Base-by-base conservation (phyloP, 2,113 vertebrate genomes). In the Isurus oxyrinchus region DNA sequence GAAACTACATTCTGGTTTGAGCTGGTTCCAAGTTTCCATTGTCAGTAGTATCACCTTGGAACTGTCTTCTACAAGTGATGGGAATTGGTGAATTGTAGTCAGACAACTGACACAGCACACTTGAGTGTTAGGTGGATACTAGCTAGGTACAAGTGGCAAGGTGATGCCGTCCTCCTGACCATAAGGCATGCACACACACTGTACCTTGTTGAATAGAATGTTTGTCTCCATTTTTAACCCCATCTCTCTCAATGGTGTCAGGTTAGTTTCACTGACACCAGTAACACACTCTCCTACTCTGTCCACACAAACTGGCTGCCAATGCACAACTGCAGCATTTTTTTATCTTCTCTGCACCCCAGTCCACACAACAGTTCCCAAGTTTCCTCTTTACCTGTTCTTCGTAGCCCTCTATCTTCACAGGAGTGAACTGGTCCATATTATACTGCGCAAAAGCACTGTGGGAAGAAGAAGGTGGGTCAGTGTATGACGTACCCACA, bases 401-500 rank as follows among this genome's bases (percentile, higher is more conserved):
- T 69, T 99, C 99, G 96, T 98, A 98, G 67, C 98, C 99, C 96
- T 99, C 98, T 97, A 99, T 98, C 98, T 99, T 99, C 97, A 98
- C 98, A 0, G 98, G 98, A 5, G 98, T 99, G 98, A 99, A 99
- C 97, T 99, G 99, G 97, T 99, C 99, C 99, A 99, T 99, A 97
- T 99, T 99, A 97, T 99, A 99, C 97, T 99, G 99, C 97, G 99
- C 99, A 98, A 99, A 99, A 13, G 99, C 99, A 97, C 99, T 99
- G 97, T 96, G 88, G 96, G 69, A 96, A 96, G 96, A 96, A 96
- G 96, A 16, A 49, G 31, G 57, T 27, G n/a, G 2, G 27, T 96
- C 57, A 69, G 2, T 91, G 25, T 53, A 35, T 3, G 19, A 57
- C 16, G 55, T 67, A 96, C 13, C 3, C 8, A 49, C 8, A 67